These are phyloP conservation scores for Drosophila nikananu DNA, from an alignment of 1,140 invertebrate species.

Conservation along the genomic window DNA sequence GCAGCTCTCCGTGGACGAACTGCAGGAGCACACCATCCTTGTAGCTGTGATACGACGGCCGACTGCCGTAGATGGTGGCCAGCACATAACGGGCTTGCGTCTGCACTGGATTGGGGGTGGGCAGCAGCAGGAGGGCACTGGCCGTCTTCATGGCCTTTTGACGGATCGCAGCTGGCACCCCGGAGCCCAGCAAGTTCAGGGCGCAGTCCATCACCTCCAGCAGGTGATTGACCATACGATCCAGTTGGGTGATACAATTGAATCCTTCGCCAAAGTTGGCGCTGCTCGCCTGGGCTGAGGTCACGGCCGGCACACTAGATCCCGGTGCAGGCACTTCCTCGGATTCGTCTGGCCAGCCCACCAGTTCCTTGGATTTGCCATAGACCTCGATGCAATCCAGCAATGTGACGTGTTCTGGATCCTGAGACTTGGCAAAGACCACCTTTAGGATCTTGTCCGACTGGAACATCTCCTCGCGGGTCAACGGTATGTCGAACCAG, in stretches of 20 bases:
- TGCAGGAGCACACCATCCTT: constrained; percentile 94
- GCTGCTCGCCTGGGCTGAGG: constrained; percentile 11
- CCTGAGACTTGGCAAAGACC: constrained; percentile 95
- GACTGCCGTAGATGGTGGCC: constrained; percentile 91
- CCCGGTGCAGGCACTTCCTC: constrained; percentile 89
- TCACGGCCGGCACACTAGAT: constrained; percentile 23
- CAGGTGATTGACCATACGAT: constrained; percentile 89
- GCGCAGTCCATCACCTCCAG: constrained; percentile 92
- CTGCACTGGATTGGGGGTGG: constrained; percentile 92
- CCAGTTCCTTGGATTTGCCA: constrained; percentile 97
- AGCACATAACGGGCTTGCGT: constrained; percentile 92
- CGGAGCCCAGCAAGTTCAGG: constrained; percentile 85
- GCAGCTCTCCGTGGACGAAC: constrained; percentile 91
- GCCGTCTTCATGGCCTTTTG: constrained; percentile 90
- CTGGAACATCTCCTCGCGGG: constrained; percentile 96
- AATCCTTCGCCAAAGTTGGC: constrained; percentile 76
- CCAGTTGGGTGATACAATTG: constrained; percentile 79
- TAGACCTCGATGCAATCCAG: constrained; percentile 97
- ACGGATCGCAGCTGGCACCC: constrained; percentile 85
- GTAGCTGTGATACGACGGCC: constrained; percentile 92
- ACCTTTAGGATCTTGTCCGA: constrained; percentile 96
- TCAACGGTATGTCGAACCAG: constrained; percentile 98
- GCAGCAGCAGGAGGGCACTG: constrained; percentile 92
- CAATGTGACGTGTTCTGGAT: constrained; percentile 95
- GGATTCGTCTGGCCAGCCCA: constrained; percentile 98